Percentiles rank a stretch among this genome's conserved stretches.
These are phyloP conservation scores for Pseudocheirus occidentalis DNA, from an alignment of 2,797 vertebrate species.

Conservation along the genomic window DNA sequence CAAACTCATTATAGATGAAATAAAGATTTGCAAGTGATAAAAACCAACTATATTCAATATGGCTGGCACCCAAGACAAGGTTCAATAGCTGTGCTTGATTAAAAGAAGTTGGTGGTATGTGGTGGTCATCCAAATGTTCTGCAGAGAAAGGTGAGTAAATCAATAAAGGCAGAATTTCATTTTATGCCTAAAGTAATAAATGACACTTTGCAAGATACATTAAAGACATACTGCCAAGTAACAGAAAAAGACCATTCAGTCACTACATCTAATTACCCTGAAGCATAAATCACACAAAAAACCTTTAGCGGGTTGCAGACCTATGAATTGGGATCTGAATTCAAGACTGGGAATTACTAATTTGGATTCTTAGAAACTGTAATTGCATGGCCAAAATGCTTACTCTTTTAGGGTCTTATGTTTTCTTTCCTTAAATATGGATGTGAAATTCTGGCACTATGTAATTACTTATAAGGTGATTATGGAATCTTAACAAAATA, in stretches of 20 bases:
- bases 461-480: neutral
- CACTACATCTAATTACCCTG: neutral
- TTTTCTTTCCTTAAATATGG: slow-evolving; percentile 35
- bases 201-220: slow-evolving; percentile 22
- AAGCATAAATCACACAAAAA: slow-evolving; percentile 40
- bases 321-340: neutral
- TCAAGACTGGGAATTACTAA: neutral
- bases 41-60: slow-evolving; percentile 8
- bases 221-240: slow-evolving; percentile 43
- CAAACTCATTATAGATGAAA: neutral
- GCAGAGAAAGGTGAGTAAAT: slow-evolving; percentile 5
- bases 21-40: slow-evolving; percentile 6
- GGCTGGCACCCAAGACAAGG: slow-evolving; percentile 27
- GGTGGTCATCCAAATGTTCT: neutral
- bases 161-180: slow-evolving; percentile 21
- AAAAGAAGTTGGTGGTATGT: slow-evolving; percentile 38
- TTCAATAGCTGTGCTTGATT: neutral
- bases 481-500: neutral
- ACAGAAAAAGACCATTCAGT: slow-evolving; percentile 4
- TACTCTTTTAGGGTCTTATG: slow-evolving; percentile 19
- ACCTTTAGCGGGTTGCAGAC: neutral
- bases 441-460: slow-evolving; percentile 2
- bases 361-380: neutral
- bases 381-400: neutral
- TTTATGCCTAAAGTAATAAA: slow-evolving; percentile 55